Evolutionary conservation across 2,888 invertebrate species (phyloP).

Genomic region (Cheiracanthium punctorium): DNA sequence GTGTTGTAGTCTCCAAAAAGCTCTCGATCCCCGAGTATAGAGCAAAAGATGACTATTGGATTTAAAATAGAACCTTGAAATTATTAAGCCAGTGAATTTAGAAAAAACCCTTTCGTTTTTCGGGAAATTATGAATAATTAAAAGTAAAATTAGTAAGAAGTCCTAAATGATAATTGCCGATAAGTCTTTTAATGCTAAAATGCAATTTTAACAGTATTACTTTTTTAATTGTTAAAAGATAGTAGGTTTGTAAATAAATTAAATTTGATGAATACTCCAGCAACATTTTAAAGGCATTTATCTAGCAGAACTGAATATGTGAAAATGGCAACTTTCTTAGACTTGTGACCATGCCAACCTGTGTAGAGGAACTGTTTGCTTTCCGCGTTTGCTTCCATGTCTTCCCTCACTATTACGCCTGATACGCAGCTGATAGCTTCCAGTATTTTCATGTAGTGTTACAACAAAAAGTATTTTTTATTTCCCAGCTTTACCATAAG

Average conservation of each 20-base stretch:
- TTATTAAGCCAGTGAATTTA: too few relatives aligned
- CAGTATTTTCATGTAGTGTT: conserved; percentile 1
- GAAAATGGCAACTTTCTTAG: neutral
- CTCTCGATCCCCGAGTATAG: too few relatives aligned
- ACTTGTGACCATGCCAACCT: too few relatives aligned
- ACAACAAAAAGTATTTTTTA: neutral
- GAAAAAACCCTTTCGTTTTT: too few relatives aligned
- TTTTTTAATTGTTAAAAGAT: neutral
- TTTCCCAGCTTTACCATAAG: neutral
- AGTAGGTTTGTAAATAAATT: neutral
- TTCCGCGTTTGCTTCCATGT: conserved; percentile 7
- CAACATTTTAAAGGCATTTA: neutral
- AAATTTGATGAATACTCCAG: neutral
- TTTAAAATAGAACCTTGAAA: too few relatives aligned
- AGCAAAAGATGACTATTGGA: too few relatives aligned
- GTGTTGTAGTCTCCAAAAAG: too few relatives aligned
- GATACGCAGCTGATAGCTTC: neutral
- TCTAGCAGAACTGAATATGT: too few relatives aligned
- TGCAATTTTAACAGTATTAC: neutral
- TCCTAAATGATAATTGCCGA: too few relatives aligned
- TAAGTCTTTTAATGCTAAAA: neutral
- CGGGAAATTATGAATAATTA: too few relatives aligned
- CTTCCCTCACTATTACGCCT: neutral
- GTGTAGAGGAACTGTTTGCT: neutral
- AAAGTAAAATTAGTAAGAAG: too few relatives aligned